Evolutionary conservation across 2,797 vertebrate species (phyloP), one percentile per base, ranked within the genome.

Genomic region (Betta splendens): DNA sequence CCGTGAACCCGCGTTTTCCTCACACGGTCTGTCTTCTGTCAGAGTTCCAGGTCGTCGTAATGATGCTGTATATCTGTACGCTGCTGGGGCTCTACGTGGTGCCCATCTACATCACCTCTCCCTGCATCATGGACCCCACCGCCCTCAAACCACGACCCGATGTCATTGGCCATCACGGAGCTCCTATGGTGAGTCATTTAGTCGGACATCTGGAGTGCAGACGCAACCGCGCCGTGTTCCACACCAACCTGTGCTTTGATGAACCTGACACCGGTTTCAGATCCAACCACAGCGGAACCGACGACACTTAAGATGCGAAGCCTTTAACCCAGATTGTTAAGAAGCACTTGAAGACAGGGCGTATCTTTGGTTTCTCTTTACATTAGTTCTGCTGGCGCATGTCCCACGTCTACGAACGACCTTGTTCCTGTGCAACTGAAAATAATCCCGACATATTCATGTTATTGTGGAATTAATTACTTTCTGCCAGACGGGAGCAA

Each of bases 51-150:
- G 85, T 93, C 64, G 83, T 91, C 68, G 88, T 96, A 8, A 63
- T 97, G 65, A 80, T 94, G n/a, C 79, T 91, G 3, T 99, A 97
- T 81, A 83, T 97, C 25, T 83, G 89, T 2, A 86, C 93, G 8
- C 92, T 96, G 9, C 75, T 97, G 65, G 91, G 90, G 25, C 94
- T 99, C 74, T 98, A 97, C 69, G 75, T 96, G 72, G 85, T 89
- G 6, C 97, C 97, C 0, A 90, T 99, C 38, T 91, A 93, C 69
- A 94, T 98, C 88, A 93, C 92, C 1, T 98, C 96, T 12, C 97
- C 97, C 46, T 99, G 97, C 90, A 95, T 99, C 74, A 98, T 97
- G 95, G 95, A 97, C 66, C 95, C 80, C 65, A 75, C 74, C 52
- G 77, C 86, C 20, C 93, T 98, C 35, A 93, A 88, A 29, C 90